Conservation (phyloP, 2,797 vertebrate genomes). For the Oryzias dopingdopingensis region DNA sequence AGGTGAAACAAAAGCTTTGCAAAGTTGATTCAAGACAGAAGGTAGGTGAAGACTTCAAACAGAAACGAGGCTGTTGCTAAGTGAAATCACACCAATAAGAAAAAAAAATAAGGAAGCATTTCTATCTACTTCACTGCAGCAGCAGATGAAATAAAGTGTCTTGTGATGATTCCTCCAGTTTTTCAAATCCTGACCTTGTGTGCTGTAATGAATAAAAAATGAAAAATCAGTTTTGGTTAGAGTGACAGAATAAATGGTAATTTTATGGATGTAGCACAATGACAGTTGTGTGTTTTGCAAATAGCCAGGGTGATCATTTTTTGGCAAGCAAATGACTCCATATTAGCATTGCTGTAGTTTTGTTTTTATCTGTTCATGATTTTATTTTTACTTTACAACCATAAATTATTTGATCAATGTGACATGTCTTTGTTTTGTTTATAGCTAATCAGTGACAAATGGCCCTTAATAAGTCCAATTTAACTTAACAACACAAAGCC, state of each 20-base stretch:
- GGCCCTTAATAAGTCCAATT: too few species aligned
- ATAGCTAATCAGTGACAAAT: too few species aligned
- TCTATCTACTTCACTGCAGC: background rate
- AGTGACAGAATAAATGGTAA: background rate
- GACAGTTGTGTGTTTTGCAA: too few species aligned
- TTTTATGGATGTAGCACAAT: too few species aligned
- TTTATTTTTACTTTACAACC: too few species aligned
- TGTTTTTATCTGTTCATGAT: too few species aligned
- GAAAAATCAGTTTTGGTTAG: background rate
- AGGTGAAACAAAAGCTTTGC: conserved; percentile 51
- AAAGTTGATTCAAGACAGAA: conserved; percentile 50
- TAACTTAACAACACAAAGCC: background rate
- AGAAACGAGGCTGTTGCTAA: conserved; percentile 44
- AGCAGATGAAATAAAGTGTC: conserved; percentile 25
- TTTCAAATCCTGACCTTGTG: conserved; percentile 37
- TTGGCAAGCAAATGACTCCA: too few species aligned
- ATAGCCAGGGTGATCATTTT: too few species aligned
- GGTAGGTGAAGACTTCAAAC: conserved; percentile 44
- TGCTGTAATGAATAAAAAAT: conserved; percentile 12
- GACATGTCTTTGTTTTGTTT: too few species aligned
- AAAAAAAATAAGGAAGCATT: background rate
- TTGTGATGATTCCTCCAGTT: conserved; percentile 30
- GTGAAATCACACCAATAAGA: conserved; percentile 44
- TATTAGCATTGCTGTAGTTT: too few species aligned
- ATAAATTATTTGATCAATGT: too few species aligned